phyloP scores from a whole-genome alignment of 2,888 invertebrate genomes.

The Drosophila anceps region DNA sequence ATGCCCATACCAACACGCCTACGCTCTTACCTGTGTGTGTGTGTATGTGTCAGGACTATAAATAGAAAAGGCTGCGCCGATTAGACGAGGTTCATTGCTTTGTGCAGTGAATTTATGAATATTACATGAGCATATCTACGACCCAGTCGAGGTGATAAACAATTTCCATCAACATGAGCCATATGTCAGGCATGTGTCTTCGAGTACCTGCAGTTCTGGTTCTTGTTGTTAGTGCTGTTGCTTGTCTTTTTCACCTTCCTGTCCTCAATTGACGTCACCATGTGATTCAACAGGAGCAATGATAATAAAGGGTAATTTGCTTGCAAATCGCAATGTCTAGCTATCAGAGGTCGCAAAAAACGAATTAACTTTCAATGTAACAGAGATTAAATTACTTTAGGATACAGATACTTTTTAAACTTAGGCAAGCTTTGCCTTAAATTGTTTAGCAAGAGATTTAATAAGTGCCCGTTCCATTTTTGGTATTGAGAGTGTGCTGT shows the following conservation, averaged over 20 bases:
- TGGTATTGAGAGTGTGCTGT: neutral
- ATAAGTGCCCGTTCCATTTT: neutral
- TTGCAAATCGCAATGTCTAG: neutral
- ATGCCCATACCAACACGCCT: neutral
- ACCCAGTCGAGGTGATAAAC: conserved; percentile 59
- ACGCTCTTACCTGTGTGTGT: conserved; percentile 9
- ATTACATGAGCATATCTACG: conserved; percentile 61
- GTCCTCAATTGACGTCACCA: conserved; percentile 47
- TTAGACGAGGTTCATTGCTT: conserved; percentile 57
- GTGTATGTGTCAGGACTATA: conserved; percentile 46
- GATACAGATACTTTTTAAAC: neutral
- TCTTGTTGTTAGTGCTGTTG: neutral
- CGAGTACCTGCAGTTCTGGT: conserved; percentile 34
- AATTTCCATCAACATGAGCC: conserved; percentile 63
- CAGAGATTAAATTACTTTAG: neutral
- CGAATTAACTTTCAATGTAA: neutral
- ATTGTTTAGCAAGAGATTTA: conserved; percentile 10
- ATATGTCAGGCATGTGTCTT: conserved; percentile 62
- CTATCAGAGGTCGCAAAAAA: neutral
- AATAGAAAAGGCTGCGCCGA: conserved; percentile 52
- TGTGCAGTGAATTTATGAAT: conserved; percentile 62
- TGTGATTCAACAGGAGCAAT: conserved; percentile 3
- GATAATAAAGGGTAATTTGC: neutral
- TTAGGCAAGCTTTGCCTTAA: conserved; percentile 1
- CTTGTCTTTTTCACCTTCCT: conserved; percentile 9